phyloP scores from a whole-genome alignment of 1,140 invertebrate genomes.

The Zaprionus kolodkinae region DNA sequence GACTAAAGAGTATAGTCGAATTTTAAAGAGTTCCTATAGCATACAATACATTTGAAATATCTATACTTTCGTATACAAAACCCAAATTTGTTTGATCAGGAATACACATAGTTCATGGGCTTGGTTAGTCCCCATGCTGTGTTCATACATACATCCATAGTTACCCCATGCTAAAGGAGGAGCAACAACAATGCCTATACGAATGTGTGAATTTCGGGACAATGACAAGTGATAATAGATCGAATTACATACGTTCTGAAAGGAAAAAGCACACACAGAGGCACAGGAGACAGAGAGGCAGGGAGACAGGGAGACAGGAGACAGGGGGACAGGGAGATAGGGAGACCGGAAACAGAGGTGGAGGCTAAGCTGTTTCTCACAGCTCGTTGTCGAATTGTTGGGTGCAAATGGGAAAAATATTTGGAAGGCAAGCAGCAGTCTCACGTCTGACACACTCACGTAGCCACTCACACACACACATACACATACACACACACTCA shows the following conservation, averaged over 20 bases:
- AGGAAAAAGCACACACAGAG: background rate
- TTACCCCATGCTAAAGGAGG: background rate
- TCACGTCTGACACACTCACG: conserved; percentile 48
- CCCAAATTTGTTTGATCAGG: no score
- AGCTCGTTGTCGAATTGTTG: conserved; percentile 14
- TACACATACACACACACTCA: background rate
- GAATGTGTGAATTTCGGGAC: conserved; percentile 80
- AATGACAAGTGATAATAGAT: conserved; percentile 82
- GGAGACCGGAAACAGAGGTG: background rate
- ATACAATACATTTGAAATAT: no score
- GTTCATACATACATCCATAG: background rate
- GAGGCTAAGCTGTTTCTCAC: background rate
- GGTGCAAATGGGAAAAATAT: conserved; percentile 50
- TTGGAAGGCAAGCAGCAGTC: conserved; percentile 33
- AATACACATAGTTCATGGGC: no score
- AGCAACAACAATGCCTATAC: conserved; percentile 60
- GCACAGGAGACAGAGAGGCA: background rate
- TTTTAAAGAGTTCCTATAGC: no score
- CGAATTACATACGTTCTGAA: conserved; percentile 66
- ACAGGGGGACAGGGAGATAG: background rate
- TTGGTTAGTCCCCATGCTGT: background rate
- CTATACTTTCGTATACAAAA: no score
- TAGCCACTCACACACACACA: background rate
- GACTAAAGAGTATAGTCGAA: no score
- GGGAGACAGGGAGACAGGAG: background rate